A percentile compares a stretch with the other conserved stretches of the same genome.
Conservation (phyloP, 2,888 invertebrate genomes). For the Steinernema hermaphroditum region DNA sequence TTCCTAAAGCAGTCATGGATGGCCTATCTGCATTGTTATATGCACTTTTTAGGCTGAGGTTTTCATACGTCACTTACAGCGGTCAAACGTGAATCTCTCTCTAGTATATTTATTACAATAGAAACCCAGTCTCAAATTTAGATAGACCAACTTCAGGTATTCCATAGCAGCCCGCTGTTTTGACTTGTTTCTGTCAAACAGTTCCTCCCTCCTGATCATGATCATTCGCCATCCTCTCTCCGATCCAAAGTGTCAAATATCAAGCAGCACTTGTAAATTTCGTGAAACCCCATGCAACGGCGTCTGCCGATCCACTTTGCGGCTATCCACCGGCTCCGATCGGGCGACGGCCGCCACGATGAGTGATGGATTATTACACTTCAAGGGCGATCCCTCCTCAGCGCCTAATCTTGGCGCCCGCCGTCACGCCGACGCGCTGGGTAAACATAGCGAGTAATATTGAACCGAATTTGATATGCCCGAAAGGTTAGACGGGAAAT, state of each 20-base stretch:
- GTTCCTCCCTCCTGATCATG: too few relatives aligned
- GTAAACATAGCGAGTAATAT: conserved; percentile 24
- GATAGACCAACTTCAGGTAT: too few relatives aligned
- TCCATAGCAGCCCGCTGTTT: too few relatives aligned
- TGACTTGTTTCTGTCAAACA: too few relatives aligned
- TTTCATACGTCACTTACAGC: too few relatives aligned
- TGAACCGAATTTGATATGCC: conserved; percentile 27
- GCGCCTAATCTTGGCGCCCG: not conserved
- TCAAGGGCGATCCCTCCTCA: not conserved
- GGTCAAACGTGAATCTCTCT: too few relatives aligned
- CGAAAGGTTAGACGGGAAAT: conserved; percentile 2
- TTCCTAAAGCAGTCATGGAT: not conserved
- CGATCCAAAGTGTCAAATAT: conserved; percentile 19
- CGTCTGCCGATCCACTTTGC: not conserved
- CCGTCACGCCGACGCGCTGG: conserved; percentile 20
- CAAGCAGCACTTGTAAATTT: conserved; percentile 18
- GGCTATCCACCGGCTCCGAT: not conserved
- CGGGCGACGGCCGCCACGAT: not conserved
- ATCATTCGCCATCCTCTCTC: too few relatives aligned
- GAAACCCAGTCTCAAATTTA: too few relatives aligned
- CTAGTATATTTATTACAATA: too few relatives aligned
- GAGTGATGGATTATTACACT: conserved; percentile 31
- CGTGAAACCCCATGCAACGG: not conserved
- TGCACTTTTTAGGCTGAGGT: too few relatives aligned
- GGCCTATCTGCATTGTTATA: too few relatives aligned